These are phyloP conservation scores for Grammomys dolichurus DNA, from an alignment of 2,113 vertebrate species.

Conservation along the genomic window DNA sequence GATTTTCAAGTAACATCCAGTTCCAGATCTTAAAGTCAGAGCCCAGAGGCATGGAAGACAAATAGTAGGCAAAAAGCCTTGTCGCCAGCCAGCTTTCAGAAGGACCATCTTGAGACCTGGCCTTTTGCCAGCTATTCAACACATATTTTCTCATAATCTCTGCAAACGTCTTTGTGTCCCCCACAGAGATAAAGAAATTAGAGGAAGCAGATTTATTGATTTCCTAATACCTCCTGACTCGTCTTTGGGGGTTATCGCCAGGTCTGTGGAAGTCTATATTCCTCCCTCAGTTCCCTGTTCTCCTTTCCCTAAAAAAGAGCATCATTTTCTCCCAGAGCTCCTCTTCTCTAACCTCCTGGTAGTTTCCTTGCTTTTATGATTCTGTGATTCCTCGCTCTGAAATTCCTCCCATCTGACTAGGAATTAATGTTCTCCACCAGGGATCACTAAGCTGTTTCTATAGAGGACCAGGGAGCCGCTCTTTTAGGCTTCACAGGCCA, in stretches of 20 bases:
- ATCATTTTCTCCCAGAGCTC: not conserved
- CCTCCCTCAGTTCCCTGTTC: not conserved
- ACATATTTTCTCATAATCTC: slow-evolving; percentile 78
- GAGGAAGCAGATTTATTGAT: slow-evolving; percentile 68
- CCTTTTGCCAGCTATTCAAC: slow-evolving; percentile 67
- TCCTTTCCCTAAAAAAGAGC: not conserved
- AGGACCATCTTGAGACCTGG: slow-evolving; percentile 73
- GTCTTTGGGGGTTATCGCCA: slow-evolving; percentile 44
- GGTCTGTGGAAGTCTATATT: slow-evolving; percentile 37
- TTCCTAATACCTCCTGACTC: slow-evolving; percentile 67
- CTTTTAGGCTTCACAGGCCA: not conserved
- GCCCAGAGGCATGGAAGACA: slow-evolving; percentile 66
- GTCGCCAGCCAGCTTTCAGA: slow-evolving; percentile 44
- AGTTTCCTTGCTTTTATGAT: not conserved
- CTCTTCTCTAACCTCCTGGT: not conserved
- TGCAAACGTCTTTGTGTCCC: slow-evolving; percentile 66
- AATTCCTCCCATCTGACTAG: not conserved
- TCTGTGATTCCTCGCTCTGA: not conserved
- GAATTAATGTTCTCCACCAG: not conserved
- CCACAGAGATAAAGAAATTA: slow-evolving; percentile 67
- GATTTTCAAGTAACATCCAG: slow-evolving; percentile 63
- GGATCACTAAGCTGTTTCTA: not conserved
- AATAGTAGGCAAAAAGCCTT: slow-evolving; percentile 51
- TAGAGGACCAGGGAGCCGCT: not conserved
- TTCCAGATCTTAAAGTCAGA: slow-evolving; percentile 55